Conservation (phyloP, 2,888 invertebrate genomes). For the Lobophora halterata region DNA sequence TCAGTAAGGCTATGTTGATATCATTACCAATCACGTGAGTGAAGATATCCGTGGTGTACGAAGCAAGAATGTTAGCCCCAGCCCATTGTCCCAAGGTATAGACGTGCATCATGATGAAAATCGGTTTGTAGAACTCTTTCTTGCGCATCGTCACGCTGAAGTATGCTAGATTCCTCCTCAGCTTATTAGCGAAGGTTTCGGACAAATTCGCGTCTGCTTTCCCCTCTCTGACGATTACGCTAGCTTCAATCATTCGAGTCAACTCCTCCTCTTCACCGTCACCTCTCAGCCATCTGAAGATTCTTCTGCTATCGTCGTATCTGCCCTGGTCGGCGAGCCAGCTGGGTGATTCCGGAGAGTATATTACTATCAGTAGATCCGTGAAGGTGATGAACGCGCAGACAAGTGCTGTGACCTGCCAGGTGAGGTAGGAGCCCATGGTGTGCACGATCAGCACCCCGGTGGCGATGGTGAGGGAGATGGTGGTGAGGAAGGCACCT, state of each 20-base stretch:
- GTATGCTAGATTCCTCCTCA: conserved; percentile 34
- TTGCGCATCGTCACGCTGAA: conserved; percentile 37
- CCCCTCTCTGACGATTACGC: conserved; percentile 43
- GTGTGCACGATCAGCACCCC: conserved; percentile 80
- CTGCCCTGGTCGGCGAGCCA: conserved; percentile 79
- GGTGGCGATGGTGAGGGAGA: conserved; percentile 74
- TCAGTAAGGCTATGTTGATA: conserved; percentile 46
- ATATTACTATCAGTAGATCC: conserved; percentile 53
- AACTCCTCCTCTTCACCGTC: conserved; percentile 52
- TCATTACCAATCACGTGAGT: conserved; percentile 48
- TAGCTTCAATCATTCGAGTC: conserved; percentile 52
- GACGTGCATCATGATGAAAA: conserved; percentile 47
- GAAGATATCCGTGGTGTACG: conserved; percentile 50
- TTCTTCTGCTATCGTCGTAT: conserved; percentile 68
- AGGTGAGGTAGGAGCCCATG: conserved; percentile 78
- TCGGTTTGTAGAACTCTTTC: conserved; percentile 49
- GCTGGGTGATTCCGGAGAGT: conserved; percentile 80
- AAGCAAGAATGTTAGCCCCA: conserved; percentile 39
- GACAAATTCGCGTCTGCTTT: conserved; percentile 41
- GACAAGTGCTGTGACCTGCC: conserved; percentile 72
- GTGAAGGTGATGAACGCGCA: conserved; percentile 58
- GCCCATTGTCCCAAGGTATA: conserved; percentile 40
- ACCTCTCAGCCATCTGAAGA: conserved; percentile 78
- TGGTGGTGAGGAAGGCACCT: conserved; percentile 76
- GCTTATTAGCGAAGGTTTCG: conserved; percentile 33